These are phyloP conservation scores for Felis catus DNA, from an alignment of 2,113 vertebrate genomes.

Conservation along the genomic window F.catus_Fca126_mat1.0 CM031419.1:115552501-115553000, in stretches of 20 bases:
- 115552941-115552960: background rate
- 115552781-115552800: background rate
- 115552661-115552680: background rate
- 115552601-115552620: background rate
- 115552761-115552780: background rate
- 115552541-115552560: fast-evolving
- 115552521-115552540: background rate
- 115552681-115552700: background rate
- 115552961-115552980: background rate
- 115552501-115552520: background rate
- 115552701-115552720: background rate
- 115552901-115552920: background rate
- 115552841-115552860: too few relatives aligned
- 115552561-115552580: background rate
- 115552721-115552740: background rate
- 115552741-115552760: background rate
- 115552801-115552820: background rate
- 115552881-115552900: background rate
- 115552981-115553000: background rate
- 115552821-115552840: background rate
- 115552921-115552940: too few relatives aligned
- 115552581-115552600: background rate
- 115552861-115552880: background rate
- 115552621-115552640: background rate
- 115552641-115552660: background rate